These are phyloP conservation scores for Philhelius pedissequus DNA, from an alignment of 2,888 invertebrate genomes.

Conservation along the genomic window DNA sequence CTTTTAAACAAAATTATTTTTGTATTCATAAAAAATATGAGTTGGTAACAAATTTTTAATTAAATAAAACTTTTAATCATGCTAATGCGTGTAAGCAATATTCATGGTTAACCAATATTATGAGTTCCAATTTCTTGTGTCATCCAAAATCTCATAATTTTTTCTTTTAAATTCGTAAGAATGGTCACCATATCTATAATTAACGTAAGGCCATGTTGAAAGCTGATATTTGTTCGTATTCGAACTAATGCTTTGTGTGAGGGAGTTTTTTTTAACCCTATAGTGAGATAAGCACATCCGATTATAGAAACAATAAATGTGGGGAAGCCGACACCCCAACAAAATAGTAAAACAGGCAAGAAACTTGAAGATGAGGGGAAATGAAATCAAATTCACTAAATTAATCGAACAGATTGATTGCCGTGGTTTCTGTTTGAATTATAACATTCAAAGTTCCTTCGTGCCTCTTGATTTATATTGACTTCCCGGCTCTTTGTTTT, in stretches of 20 bases:
- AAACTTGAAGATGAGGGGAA: neutral
- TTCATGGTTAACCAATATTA: no score
- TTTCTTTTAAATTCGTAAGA: no score
- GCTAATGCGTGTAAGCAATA: no score
- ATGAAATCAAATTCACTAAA: constrained; percentile 34
- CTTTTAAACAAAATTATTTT: no score
- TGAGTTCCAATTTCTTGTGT: no score
- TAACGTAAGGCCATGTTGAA: no score
- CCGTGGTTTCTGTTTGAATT: constrained; percentile 37
- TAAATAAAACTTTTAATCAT: no score
- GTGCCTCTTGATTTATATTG: neutral
- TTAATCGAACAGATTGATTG: constrained; percentile 56
- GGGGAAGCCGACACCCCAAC: neutral
- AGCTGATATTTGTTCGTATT: constrained; percentile 7
- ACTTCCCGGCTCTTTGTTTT: neutral
- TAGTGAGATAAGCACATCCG: constrained; percentile 1
- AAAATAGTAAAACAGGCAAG: neutral
- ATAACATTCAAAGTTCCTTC: neutral
- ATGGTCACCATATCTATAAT: no score
- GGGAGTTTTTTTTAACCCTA: neutral
- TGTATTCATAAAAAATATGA: no score
- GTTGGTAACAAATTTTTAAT: no score
- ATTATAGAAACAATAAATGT: neutral
- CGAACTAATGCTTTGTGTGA: neutral
- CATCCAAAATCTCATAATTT: no score